A percentile compares a stretch with the other conserved stretches of the same genome.
These are phyloP conservation scores for Pangasius macronema DNA, from an alignment of 2,797 vertebrate genomes.

Conservation along the genomic window DNA sequence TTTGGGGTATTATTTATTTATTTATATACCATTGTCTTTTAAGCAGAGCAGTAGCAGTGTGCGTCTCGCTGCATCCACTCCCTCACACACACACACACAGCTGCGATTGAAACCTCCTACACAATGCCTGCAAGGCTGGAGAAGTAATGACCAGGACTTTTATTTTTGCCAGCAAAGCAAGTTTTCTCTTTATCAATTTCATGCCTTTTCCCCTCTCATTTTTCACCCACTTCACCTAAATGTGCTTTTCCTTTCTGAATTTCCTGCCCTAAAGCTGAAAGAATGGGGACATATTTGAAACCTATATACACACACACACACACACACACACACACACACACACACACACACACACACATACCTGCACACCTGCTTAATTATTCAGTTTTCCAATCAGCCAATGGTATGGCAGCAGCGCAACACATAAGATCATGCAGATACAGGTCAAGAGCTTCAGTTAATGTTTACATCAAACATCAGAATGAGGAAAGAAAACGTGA, in stretches of 20 bases:
- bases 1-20: neutral
- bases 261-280: conserved; percentile 27
- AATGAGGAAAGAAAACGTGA: too few relatives aligned
- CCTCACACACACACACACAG: conserved; percentile 43
- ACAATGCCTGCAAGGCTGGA: conserved; percentile 51
- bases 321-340: too few relatives aligned
- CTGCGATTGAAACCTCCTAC: conserved; percentile 46
- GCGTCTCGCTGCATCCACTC: conserved; percentile 8
- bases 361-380: too few relatives aligned
- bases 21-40: conserved; percentile 6
- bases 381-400: too few relatives aligned
- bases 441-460: too few relatives aligned
- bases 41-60: conserved; percentile 3
- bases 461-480: too few relatives aligned
- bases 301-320: too few relatives aligned
- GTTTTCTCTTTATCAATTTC: conserved; percentile 71
- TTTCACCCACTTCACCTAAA: conserved; percentile 72
- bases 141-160: conserved; percentile 67
- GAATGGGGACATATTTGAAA: neutral
- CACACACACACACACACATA: too few relatives aligned
- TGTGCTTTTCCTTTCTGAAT: conserved; percentile 30
- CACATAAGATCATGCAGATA: neutral
- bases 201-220: conserved; percentile 73
- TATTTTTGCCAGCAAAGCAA: conserved; percentile 72
- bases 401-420: too few relatives aligned